Evolutionary conservation across 92 coral and sea anemone species (phyloP).

Genomic region (Paragorgia papillata): DNA sequence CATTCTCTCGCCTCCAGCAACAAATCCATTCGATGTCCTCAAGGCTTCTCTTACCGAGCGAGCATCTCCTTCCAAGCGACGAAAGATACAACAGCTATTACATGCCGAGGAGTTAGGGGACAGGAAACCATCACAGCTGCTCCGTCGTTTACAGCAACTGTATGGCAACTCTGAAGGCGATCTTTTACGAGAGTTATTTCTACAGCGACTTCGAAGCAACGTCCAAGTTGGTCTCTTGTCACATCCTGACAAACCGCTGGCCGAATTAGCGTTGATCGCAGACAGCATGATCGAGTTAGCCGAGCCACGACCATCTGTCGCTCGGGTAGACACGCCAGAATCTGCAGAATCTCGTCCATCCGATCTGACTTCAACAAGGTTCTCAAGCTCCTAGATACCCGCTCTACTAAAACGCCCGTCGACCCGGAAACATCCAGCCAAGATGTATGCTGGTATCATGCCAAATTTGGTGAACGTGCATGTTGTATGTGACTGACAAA

Average conservation of each 20-base stretch:
- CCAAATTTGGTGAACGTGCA: too few species aligned
- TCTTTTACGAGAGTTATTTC: conserved; percentile 18
- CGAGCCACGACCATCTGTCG: too few species aligned
- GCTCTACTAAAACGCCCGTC: too few species aligned
- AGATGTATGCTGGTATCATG: too few species aligned
- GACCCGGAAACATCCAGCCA: too few species aligned
- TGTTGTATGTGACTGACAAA: too few species aligned
- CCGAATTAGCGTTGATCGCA: conserved; percentile 28
- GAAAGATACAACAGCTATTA: too few species aligned
- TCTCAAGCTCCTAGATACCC: background rate
- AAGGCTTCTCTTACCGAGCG: too few species aligned
- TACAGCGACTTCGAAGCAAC: conserved; percentile 4
- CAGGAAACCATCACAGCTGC: conserved; percentile 38
- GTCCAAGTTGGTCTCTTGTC: conserved; percentile 19
- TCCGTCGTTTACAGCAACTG: conserved; percentile 20
- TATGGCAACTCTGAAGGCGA: background rate
- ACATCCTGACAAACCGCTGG: conserved; percentile 19
- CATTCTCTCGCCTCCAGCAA: too few species aligned
- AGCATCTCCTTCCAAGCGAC: conserved; percentile 9
- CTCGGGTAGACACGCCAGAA: background rate
- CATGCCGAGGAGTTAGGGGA: too few species aligned
- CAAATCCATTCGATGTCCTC: too few species aligned
- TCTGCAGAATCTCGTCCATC: conserved; percentile 6
- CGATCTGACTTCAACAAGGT: conserved; percentile 17
- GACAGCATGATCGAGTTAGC: too few species aligned